Percentiles rank a stretch among this genome's conserved stretches.
These are phyloP conservation scores for Tetragnatha montana DNA, from an alignment of 2,888 invertebrate species.

Conservation along the genomic window DNA sequence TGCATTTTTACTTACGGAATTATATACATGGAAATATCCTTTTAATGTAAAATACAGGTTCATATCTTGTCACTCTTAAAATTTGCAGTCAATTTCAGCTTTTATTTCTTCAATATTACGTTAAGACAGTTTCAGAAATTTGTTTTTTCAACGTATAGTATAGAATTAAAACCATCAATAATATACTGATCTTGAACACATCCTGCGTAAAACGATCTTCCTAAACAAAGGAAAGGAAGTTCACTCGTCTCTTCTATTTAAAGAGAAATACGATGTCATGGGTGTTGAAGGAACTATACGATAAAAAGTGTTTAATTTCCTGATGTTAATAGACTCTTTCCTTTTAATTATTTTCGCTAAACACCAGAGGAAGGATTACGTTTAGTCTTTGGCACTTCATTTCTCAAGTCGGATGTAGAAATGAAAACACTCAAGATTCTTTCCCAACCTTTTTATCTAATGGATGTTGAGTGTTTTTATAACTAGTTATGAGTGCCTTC, in stretches of 20 bases:
- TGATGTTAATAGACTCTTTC: neutral
- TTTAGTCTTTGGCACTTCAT: neutral
- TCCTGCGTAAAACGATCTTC: too few species aligned
- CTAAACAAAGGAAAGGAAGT: neutral
- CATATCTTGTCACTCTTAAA: too few species aligned
- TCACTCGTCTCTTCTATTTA: neutral
- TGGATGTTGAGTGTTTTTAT: neutral
- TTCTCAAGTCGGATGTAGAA: neutral
- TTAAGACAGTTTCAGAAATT: too few species aligned
- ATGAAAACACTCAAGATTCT: neutral
- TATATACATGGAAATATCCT: too few species aligned
- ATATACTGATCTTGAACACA: too few species aligned
- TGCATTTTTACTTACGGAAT: too few species aligned
- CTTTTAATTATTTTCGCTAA: neutral
- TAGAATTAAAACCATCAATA: too few species aligned
- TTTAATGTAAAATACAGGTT: too few species aligned
- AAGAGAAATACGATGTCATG: neutral
- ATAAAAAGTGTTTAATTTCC: neutral
- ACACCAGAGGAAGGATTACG: neutral
- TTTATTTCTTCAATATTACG: too few species aligned
- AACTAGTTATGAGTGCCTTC: too few species aligned
- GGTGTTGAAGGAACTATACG: neutral
- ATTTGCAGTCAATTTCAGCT: too few species aligned
- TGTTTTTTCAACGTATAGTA: too few species aligned
- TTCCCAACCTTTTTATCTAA: neutral